Evolutionary conservation across 1,140 invertebrate genomes (phyloP).

Genomic region (Rhagoletis pomonella): DNA sequence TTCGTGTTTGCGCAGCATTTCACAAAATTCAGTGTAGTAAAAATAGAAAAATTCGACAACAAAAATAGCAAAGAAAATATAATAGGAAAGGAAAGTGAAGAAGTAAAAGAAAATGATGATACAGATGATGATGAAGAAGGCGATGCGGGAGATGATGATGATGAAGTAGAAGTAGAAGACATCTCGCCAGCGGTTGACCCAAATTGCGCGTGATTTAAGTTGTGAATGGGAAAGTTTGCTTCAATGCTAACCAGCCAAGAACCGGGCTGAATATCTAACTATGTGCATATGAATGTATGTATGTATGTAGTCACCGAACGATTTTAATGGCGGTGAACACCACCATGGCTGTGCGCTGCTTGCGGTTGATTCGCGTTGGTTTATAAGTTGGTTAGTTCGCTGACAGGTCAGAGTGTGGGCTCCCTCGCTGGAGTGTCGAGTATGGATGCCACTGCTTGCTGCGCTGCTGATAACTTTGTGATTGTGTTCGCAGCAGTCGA

Average conservation of each 20-base stretch:
- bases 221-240: constrained; percentile 30
- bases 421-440: not conserved
- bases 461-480: constrained; percentile 14
- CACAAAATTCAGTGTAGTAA: not conserved
- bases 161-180: not conserved
- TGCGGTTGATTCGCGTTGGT: not conserved
- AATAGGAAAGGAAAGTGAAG: not conserved
- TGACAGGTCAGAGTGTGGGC: not conserved
- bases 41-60: not conserved
- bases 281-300: no score
- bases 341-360: not conserved
- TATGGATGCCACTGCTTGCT: not conserved
- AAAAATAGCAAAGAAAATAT: not conserved
- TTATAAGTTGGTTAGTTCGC: constrained; percentile 1
- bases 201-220: constrained; percentile 30
- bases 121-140: no score
- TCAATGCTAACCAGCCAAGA: not conserved
- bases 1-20: constrained; percentile 47
- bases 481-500: not conserved
- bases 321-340: not conserved
- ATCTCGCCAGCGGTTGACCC: constrained; percentile 3
- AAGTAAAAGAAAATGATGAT: no score
- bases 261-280: not conserved
- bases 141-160: no score
- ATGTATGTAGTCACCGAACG: not conserved